phyloP scores from a whole-genome alignment of 2,797 vertebrate species.

The Vireo griseus region DNA sequence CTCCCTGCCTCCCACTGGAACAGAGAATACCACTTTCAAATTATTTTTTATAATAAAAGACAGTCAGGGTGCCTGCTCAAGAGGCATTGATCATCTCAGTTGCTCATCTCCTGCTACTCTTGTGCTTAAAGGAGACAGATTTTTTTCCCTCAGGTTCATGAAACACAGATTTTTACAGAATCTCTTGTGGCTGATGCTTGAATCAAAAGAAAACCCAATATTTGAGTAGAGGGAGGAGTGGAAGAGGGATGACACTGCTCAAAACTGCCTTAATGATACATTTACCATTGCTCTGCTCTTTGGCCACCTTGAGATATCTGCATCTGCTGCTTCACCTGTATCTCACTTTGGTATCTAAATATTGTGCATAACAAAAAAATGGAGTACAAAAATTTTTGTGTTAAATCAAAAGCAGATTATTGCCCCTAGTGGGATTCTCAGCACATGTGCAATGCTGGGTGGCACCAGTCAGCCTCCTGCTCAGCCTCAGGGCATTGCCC shows the following conservation, averaged over 20 bases:
- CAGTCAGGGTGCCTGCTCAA: neutral
- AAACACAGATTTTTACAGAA: neutral
- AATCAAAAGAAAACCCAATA: neutral
- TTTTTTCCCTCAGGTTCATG: fast-evolving
- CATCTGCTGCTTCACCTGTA: fast-evolving
- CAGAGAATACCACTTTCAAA: neutral
- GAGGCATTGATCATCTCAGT: neutral
- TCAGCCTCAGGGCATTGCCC: neutral
- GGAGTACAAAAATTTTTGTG: fast-evolving
- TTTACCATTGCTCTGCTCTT: neutral
- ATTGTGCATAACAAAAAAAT: fast-evolving
- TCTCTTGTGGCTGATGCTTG: fast-evolving
- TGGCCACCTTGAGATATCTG: neutral
- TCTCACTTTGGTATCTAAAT: neutral
- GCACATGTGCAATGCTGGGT: fast-evolving
- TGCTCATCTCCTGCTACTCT: neutral
- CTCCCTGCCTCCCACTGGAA: fast-evolving
- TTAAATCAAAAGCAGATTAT: neutral
- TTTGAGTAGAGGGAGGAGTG: neutral
- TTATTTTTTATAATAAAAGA: neutral
- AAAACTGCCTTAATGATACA: neutral
- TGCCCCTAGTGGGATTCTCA: neutral
- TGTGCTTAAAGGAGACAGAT: neutral
- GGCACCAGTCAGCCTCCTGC: neutral
- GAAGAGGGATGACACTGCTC: neutral